A percentile compares a stretch with the other conserved stretches of the same genome.
Conservation (phyloP, 2,113 vertebrate species). For the Daboia siamensis region DNA sequence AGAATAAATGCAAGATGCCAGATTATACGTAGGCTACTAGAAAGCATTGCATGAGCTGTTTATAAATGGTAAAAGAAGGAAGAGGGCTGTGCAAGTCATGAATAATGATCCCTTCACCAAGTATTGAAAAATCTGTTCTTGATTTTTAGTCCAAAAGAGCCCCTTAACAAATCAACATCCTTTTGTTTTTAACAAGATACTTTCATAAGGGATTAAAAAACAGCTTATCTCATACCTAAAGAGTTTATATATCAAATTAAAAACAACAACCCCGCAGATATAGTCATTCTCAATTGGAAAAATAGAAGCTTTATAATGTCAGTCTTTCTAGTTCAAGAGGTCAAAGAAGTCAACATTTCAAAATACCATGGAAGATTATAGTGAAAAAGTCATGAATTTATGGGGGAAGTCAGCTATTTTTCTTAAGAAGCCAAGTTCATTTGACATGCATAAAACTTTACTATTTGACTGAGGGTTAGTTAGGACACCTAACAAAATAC, state of each 20-base stretch:
- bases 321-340: constrained; percentile 39
- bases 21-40: neutral
- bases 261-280: neutral
- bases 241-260: constrained; percentile 26
- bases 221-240: constrained; percentile 33
- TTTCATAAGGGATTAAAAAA: constrained; percentile 49
- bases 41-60: neutral
- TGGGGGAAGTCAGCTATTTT: constrained; percentile 20
- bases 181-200: constrained; percentile 42
- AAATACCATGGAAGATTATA: constrained; percentile 29
- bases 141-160: neutral
- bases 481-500: neutral
- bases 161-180: rapidly evolving
- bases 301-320: constrained; percentile 25
- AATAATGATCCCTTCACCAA: neutral
- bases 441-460: neutral
- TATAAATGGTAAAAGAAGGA: neutral
- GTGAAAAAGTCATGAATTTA: neutral
- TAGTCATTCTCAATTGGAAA: constrained; percentile 38
- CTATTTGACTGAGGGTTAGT: neutral
- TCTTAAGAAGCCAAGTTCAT: constrained; percentile 9
- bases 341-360: constrained; percentile 12
- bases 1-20: neutral
- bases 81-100: neutral
- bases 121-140: neutral